Evolutionary conservation across 2,888 invertebrate species (phyloP).

Genomic region (Panzeria rudis): DNA sequence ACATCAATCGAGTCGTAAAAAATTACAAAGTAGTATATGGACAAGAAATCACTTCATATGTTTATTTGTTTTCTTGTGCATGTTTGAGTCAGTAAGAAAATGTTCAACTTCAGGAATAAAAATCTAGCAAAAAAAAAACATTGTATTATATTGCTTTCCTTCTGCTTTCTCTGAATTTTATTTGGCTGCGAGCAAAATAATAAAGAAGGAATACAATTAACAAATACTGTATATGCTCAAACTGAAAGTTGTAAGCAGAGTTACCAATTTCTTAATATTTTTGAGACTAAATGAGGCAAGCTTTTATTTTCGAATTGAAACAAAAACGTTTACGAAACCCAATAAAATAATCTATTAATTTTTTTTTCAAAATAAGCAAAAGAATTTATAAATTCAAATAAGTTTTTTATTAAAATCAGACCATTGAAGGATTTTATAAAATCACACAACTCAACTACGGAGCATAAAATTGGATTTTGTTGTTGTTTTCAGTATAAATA

Average conservation of each 20-base stretch:
- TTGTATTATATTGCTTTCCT: neutral
- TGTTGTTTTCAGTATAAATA: no score
- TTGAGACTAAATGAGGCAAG: no score
- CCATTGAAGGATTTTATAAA: no score
- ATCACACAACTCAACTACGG: no score
- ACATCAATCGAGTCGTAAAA: constrained; percentile 57
- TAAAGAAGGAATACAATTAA: neutral
- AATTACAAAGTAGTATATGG: constrained; percentile 53
- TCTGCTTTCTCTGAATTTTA: neutral
- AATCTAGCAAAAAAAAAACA: neutral
- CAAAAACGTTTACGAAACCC: no score
- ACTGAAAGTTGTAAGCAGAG: neutral
- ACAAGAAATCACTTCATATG: constrained; percentile 59
- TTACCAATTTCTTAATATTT: neutral
- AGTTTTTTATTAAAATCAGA: no score
- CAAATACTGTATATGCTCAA: neutral
- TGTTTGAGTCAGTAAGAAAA: neutral
- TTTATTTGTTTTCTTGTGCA: constrained; percentile 50
- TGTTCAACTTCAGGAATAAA: constrained; percentile 6
- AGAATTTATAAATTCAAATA: no score
- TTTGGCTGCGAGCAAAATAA: constrained; percentile 5
- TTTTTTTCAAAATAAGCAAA: no score
- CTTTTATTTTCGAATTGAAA: no score
- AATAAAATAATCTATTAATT: no score
- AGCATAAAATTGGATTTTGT: no score